Percentiles rank a stretch among this genome's conserved stretches.
These are phyloP conservation scores for Acanthurus leucopareius DNA, from an alignment of 2,797 vertebrate genomes.

Conservation along the genomic window DNA sequence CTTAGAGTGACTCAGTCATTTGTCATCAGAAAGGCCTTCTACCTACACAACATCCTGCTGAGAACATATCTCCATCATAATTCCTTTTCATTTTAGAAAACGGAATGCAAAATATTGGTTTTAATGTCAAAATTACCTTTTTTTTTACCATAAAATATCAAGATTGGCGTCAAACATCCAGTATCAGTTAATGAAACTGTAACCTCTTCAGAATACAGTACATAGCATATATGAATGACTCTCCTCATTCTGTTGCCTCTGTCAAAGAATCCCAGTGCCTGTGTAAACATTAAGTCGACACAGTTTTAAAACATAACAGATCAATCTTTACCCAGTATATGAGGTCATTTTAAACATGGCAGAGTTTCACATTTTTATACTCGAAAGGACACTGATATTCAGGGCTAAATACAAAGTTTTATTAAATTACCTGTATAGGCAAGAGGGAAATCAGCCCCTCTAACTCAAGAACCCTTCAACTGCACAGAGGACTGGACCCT, in stretches of 20 bases:
- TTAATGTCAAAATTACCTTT: background rate
- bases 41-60: background rate
- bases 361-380: background rate
- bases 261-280: conserved; percentile 1
- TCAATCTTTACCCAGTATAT: conserved; percentile 1
- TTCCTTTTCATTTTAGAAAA: too few relatives aligned
- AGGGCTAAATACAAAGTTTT: background rate
- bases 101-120: background rate
- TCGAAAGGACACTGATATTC: background rate
- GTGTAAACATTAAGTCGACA: background rate
- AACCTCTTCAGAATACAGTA: background rate
- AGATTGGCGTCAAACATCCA: background rate
- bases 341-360: background rate
- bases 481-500: background rate
- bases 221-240: background rate
- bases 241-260: background rate
- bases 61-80: too few relatives aligned
- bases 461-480: background rate
- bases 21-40: background rate
- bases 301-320: background rate
- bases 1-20: background rate
- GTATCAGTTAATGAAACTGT: background rate
- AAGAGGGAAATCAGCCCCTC: background rate
- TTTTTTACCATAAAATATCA: background rate
- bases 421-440: background rate